Evolutionary conservation across 2,113 vertebrate genomes (phyloP), one percentile per base, ranked within the genome.

Genomic region (Benitochromis conjunctus): DNA sequence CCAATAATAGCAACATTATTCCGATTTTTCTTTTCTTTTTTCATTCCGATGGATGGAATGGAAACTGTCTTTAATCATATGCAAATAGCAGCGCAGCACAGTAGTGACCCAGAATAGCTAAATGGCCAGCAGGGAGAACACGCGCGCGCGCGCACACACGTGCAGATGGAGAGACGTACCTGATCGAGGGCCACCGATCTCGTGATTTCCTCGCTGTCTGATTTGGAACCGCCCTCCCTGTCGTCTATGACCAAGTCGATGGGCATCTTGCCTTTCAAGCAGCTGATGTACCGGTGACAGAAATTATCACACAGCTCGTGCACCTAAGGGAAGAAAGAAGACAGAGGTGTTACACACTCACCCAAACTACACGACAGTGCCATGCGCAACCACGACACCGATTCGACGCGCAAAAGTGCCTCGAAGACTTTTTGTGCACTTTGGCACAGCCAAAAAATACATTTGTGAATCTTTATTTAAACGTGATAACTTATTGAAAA

Each of bases 241-340:
- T 99, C 99, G 95, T 99, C 99, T 96, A 99, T 99, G 94, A 99
- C 99, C 98, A 99, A 95, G 97, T 99, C 99, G 96, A 99, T 99
- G 96, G 98, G 99, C 99, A 99, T 99, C 96, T 99, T 99, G 92
- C 98, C 98, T 96, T 99, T 99, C 97, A 99, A 97, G 97, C 99
- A 99, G 97, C 98, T 99, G 97, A 99, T 99, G 97, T 99, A 99
- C 96, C 98, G 98, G 96, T 99, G 98, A 96, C 99, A 99, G 97
- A 99, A 99, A 97, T 99, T 99, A 98, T 99, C 99, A 96, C 99
- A 99, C 94, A 99, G 96, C 97, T 99, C 99, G 96, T 99, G 98
- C 92, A 99, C 99, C 99, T 99, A 94, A 84, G 94, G 81, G 64
- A 86, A 83, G 81, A 55, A 7, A 26, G 90, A 21, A 38, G 92